These are phyloP conservation scores for Schrankia costaestrigalis DNA, from an alignment of 2,888 invertebrate genomes.

Conservation along the genomic window DNA sequence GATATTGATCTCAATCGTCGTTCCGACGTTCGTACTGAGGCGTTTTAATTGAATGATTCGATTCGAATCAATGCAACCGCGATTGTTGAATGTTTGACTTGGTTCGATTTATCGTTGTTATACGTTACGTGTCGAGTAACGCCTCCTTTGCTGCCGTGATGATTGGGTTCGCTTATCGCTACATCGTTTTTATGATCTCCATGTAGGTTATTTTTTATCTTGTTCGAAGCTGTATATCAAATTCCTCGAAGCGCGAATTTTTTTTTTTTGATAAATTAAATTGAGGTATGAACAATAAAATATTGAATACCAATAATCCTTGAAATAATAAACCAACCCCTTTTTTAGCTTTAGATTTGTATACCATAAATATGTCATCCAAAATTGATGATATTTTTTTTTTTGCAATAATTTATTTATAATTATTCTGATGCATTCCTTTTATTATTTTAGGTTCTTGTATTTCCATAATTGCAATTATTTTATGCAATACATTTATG, in stretches of 20 bases:
- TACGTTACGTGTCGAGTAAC: slow-evolving; percentile 57
- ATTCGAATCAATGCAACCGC: slow-evolving; percentile 50
- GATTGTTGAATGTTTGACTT: slow-evolving; percentile 65
- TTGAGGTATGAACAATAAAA: too few relatives aligned
- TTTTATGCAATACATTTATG: too few relatives aligned
- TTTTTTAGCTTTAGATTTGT: too few relatives aligned
- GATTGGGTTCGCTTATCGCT: slow-evolving; percentile 61
- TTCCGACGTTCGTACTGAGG: slow-evolving; percentile 42
- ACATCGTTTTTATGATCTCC: slow-evolving; percentile 44
- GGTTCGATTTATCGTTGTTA: slow-evolving; percentile 64
- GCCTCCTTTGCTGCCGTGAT: slow-evolving; percentile 54
- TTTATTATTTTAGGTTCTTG: too few relatives aligned
- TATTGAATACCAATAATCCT: too few relatives aligned
- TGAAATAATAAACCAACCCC: too few relatives aligned
- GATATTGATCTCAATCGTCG: slow-evolving; percentile 69
- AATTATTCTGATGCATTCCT: too few relatives aligned
- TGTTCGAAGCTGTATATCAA: slow-evolving; percentile 10
- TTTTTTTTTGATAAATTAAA: slow-evolving; percentile 7
- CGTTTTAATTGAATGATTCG: slow-evolving; percentile 65
- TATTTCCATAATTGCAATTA: too few relatives aligned
- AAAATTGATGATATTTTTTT: too few relatives aligned
- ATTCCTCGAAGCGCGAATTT: slow-evolving; percentile 3
- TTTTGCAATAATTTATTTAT: too few relatives aligned
- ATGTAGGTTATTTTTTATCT: slow-evolving; percentile 28
- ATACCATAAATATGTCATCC: too few relatives aligned